Evolutionary conservation across 2,888 invertebrate species (phyloP).

Genomic region (Fabriciana adippe): DNA sequence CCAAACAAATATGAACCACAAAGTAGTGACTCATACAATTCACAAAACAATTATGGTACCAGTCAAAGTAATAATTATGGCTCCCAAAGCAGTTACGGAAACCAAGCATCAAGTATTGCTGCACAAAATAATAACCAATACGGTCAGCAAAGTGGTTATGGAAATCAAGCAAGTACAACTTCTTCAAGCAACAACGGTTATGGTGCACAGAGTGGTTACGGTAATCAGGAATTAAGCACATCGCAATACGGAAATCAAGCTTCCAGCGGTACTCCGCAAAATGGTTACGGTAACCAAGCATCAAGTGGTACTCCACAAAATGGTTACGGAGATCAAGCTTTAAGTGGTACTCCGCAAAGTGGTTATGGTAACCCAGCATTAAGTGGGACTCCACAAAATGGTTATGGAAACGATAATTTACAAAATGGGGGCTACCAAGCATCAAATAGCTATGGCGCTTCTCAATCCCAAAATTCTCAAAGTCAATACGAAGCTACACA

Average conservation of each 20-base stretch:
- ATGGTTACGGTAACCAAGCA: conserved; percentile 19
- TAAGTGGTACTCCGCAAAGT: conserved; percentile 3
- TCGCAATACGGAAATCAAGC: conserved; percentile 21
- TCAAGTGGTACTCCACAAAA: conserved; percentile 22
- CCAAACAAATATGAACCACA: conserved; percentile 3
- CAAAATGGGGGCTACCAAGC: neutral
- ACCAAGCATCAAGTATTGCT: conserved; percentile 23
- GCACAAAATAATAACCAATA: conserved; percentile 14
- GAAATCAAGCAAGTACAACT: conserved; percentile 1
- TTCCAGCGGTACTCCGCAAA: conserved; percentile 6
- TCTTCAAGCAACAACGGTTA: conserved; percentile 1
- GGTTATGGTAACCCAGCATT: conserved; percentile 14
- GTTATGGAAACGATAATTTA: conserved; percentile 29
- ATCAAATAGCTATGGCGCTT: conserved; percentile 4
- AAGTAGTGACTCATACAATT: neutral
- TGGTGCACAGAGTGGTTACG: conserved; percentile 22
- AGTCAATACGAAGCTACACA: conserved; percentile 11
- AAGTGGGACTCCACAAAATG: conserved; percentile 3
- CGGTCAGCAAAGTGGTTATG: conserved; percentile 20
- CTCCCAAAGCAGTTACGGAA: conserved; percentile 17
- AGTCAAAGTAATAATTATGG: conserved; percentile 8
- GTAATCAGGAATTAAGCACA: conserved; percentile 26
- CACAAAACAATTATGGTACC: conserved; percentile 19
- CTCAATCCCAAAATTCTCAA: conserved; percentile 20
- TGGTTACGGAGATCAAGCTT: neutral